Evolutionary conservation across 92 coral and sea anemone species (phyloP), one percentile per base, ranked within the genome.

Genomic region (Umimayanthus chanpuru): DNA sequence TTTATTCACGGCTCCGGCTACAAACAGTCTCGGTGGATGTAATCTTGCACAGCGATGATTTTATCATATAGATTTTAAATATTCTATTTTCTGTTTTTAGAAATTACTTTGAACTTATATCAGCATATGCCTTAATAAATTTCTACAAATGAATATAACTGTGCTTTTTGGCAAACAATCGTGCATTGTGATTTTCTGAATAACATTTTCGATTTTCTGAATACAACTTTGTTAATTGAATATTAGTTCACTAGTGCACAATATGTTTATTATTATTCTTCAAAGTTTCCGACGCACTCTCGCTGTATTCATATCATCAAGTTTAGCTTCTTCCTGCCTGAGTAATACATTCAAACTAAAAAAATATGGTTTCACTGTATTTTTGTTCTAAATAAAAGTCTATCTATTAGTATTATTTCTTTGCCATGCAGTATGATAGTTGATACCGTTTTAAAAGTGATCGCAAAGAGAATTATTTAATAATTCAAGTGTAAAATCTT

Each of bases 141-240:
- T 71, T 68, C 36, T 23, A 9, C 9, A 10, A 36, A 39, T 9
- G 5, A 18, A 38, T 10, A 39, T 3, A 4, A 1, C 41, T 73
- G 39, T 30, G 16, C n/a, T 16, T 18, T 21, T 15, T 36, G 18
- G 40, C 77, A 28, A 12, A 16, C 10, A 36, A 23, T 18, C 26
- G 41, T 75, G 50, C 11, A 47, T 47, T 47, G 47, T n/a, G 25
- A 39, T 20, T 9, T 39, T 43, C 49, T 75, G 44, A 75, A 75
- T 38, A 21, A 73, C 21, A 29, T 28, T 36, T 47, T 36, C 10
- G 10, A 20, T 20, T 9, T 39, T 43, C 49, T 75, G 44, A 75
- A 75, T 38, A 21, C 14, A 39, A 75, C 21, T 75, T 75, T 75
- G 79, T 39, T 75, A 39, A 75, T 75, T 75, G 44, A 39, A 75